These are phyloP conservation scores for Somateria mollissima DNA, from an alignment of 2,797 vertebrate species.

Conservation along the genomic window DNA sequence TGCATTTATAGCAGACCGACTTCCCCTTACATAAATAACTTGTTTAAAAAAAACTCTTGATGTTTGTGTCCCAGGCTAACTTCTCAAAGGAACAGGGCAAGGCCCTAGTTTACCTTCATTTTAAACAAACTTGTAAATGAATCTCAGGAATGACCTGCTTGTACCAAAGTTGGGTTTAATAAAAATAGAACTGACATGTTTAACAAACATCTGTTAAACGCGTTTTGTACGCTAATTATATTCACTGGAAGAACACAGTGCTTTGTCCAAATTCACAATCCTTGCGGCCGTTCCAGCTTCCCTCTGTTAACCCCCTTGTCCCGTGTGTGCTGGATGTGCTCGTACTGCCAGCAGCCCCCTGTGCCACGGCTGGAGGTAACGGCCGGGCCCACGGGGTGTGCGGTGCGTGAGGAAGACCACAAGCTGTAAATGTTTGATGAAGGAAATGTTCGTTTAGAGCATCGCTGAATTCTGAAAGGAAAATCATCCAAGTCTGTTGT, in stretches of 20 bases:
- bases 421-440: too few species aligned
- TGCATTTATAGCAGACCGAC: background rate
- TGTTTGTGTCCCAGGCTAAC: background rate
- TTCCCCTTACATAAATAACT: background rate
- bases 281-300: background rate
- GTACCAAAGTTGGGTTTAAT: conserved; percentile 62
- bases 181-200: conserved; percentile 58
- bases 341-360: background rate
- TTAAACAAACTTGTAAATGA: conserved; percentile 8
- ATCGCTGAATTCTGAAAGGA: background rate
- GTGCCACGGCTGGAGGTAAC: too few species aligned
- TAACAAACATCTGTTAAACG: conserved; percentile 36
- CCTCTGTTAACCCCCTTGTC: accelerated
- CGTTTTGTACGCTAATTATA: background rate
- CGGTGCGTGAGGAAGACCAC: background rate
- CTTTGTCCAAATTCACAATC: background rate
- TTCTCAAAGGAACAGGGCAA: background rate
- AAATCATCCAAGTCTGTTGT: background rate
- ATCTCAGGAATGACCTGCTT: conserved; percentile 44
- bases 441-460: too few species aligned
- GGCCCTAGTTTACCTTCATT: background rate
- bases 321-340: background rate
- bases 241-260: background rate
- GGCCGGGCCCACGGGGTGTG: background rate
- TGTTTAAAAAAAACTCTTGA: background rate